phyloP scores from a whole-genome alignment of 2,888 invertebrate species.

The Megaustenia siamemsis region DNA sequence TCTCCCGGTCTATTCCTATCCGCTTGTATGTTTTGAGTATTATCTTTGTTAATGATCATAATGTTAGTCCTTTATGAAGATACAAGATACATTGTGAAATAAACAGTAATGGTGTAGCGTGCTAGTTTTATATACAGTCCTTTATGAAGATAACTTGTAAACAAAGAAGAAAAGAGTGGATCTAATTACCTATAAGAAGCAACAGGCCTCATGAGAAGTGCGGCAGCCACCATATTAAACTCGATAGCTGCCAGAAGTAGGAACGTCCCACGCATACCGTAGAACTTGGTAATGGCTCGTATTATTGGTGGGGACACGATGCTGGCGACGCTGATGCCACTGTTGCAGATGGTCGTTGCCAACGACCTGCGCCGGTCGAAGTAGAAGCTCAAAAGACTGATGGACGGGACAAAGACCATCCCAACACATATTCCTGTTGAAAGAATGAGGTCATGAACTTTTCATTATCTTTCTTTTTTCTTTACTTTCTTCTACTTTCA shows the following conservation, averaged over 20 bases:
- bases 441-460: neutral
- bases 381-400: slow-evolving; percentile 50
- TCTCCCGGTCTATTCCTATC: too few relatives aligned
- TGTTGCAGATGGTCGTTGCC: slow-evolving; percentile 51
- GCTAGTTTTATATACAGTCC: too few relatives aligned
- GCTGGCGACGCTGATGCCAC: slow-evolving; percentile 53
- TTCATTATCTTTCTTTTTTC: neutral
- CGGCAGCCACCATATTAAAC: slow-evolving; percentile 44
- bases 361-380: slow-evolving; percentile 54
- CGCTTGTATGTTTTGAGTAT: too few relatives aligned
- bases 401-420: slow-evolving; percentile 41
- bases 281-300: slow-evolving; percentile 36
- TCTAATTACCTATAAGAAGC: slow-evolving; percentile 36
- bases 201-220: slow-evolving; percentile 50
- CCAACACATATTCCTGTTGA: slow-evolving; percentile 44
- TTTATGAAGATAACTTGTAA: neutral
- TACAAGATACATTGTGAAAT: too few relatives aligned
- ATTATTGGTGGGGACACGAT: slow-evolving; percentile 52
- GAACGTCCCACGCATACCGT: slow-evolving; percentile 52
- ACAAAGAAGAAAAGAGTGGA: too few relatives aligned
- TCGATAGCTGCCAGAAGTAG: slow-evolving; percentile 49
- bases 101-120: too few relatives aligned
- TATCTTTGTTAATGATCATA: too few relatives aligned
- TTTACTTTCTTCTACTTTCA: too few relatives aligned
- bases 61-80: too few relatives aligned